Percentiles rank a stretch among this genome's conserved stretches.
phyloP scores from a whole-genome alignment of 1,140 invertebrate genomes.

The Diuraphis noxia region DNA sequence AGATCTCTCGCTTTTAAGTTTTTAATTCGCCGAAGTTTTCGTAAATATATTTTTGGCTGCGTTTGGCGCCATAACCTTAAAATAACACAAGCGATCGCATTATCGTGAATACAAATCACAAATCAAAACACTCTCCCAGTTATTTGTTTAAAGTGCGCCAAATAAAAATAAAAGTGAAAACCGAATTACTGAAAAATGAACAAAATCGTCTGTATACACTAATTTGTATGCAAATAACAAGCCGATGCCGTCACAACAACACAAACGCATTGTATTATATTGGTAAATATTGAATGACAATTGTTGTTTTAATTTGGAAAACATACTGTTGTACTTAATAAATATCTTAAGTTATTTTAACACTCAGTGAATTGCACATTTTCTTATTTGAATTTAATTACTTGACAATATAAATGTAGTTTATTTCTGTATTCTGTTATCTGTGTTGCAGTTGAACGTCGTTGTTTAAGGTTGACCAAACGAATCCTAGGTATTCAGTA shows the following conservation, averaged over 20 bases:
- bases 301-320: neutral
- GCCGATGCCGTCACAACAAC: no score
- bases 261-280: neutral
- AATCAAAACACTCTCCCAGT: neutral
- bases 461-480: neutral
- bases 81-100: neutral
- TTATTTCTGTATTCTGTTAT: neutral
- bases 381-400: neutral
- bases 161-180: conserved; percentile 34
- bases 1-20: neutral
- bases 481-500: neutral
- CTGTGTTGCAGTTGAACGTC: neutral
- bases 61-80: conserved; percentile 21
- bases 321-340: neutral
- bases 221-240: neutral
- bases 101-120: neutral
- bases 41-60: neutral
- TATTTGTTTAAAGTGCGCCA: neutral
- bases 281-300: neutral
- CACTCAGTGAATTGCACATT: neutral
- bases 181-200: neutral
- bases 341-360: neutral
- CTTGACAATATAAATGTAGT: neutral
- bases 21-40: neutral
- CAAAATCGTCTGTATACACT: neutral